phyloP scores from a whole-genome alignment of 2,113 vertebrate genomes.

The Podocnemis expansa region DNA sequence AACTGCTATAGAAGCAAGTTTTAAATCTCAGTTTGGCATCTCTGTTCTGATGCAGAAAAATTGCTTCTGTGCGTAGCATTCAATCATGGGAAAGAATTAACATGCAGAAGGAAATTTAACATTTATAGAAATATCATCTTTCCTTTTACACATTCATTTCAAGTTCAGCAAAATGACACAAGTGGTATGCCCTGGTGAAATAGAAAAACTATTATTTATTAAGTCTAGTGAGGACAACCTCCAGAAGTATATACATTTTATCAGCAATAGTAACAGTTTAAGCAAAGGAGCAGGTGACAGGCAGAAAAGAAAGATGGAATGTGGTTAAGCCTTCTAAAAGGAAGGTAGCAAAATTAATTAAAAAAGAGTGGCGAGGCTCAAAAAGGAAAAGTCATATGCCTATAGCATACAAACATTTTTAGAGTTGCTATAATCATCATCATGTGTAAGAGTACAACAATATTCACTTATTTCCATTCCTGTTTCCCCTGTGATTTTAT shows the following conservation, averaged over 20 bases:
- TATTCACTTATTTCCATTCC: not conserved
- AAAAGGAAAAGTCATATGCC: not conserved
- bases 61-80: not conserved
- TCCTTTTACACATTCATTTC: not conserved
- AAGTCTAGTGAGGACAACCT: not conserved
- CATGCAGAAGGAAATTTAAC: not conserved
- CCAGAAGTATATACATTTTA: not conserved
- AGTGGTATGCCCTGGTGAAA: not conserved
- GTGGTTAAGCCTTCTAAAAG: not conserved
- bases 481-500: not conserved
- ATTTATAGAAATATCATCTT: not conserved
- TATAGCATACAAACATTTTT: not conserved
- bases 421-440: not conserved
- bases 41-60: constrained; percentile 8
- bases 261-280: not conserved
- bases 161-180: constrained; percentile 12
- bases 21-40: constrained; percentile 7
- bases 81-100: not conserved
- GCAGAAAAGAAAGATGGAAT: not conserved
- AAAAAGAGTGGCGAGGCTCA: not conserved
- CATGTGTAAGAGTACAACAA: not conserved
- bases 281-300: constrained; percentile 13
- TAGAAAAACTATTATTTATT: not conserved
- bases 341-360: not conserved
- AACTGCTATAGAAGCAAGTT: not conserved